phyloP scores from a whole-genome alignment of 1,140 invertebrate species.

The Polyergus mexicanus region DNA sequence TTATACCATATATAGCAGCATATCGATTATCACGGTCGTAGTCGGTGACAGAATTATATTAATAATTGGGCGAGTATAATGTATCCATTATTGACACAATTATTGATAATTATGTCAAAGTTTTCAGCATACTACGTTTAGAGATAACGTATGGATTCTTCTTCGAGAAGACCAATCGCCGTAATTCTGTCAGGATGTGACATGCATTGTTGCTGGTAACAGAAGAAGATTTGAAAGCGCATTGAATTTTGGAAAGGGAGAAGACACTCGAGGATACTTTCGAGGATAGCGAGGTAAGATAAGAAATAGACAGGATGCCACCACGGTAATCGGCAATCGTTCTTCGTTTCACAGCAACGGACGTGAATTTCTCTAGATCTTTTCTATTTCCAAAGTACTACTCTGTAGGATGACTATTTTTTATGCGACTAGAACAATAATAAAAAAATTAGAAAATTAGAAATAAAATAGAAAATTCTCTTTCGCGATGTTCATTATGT shows the following conservation, averaged over 20 bases:
- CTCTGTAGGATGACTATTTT: neutral
- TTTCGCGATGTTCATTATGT: neutral
- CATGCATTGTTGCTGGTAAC: neutral
- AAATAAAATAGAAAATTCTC: slow-evolving; percentile 10
- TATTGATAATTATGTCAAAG: slow-evolving; percentile 46
- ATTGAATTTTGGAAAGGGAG: slow-evolving; percentile 20
- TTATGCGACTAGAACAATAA: neutral
- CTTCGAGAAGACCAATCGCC: slow-evolving; percentile 2
- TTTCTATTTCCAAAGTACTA: slow-evolving; percentile 12
- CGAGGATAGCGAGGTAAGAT: slow-evolving; percentile 19
- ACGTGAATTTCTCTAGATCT: slow-evolving; percentile 36
- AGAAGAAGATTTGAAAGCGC: slow-evolving; percentile 24
- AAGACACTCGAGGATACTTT: slow-evolving; percentile 34
- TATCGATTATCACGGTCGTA: slow-evolving; percentile 33
- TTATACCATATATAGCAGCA: neutral
- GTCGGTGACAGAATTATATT: slow-evolving; percentile 26
- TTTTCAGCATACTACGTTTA: slow-evolving; percentile 24
- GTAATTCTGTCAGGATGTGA: neutral
- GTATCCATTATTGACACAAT: slow-evolving; percentile 31
- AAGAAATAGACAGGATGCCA: slow-evolving; percentile 36
- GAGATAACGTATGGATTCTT: slow-evolving; percentile 27
- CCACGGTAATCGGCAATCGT: slow-evolving; percentile 47
- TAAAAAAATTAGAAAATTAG: neutral
- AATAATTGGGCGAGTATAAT: slow-evolving; percentile 48
- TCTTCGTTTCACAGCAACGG: slow-evolving; percentile 59